Evolutionary conservation across 30 jellyfish, hydroid and myxozoan genomes (phyloP), one percentile per base, ranked within the genome.

Genomic region (Sanderia malayensis): DNA sequence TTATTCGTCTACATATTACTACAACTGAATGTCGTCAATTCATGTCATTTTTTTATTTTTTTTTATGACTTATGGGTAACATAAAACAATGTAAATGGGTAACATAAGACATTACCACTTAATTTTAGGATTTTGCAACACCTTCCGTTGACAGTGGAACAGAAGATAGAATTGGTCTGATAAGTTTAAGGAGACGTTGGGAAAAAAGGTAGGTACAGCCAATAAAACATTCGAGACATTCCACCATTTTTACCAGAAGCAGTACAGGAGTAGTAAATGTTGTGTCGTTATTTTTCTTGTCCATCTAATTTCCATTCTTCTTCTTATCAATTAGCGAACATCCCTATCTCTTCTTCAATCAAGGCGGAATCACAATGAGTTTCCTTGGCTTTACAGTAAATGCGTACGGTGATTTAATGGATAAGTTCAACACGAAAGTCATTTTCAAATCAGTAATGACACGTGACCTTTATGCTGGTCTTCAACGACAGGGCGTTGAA

Each of bases 41-140:
- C n/a, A n/a, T n/a, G n/a, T n/a, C n/a, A n/a, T n/a, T n/a, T n/a
- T n/a, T n/a, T n/a, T n/a, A n/a, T n/a, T n/a, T n/a, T n/a, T n/a
- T n/a, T n/a, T n/a, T n/a, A n/a, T n/a, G n/a, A n/a, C n/a, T n/a
- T n/a, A n/a, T n/a, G n/a, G n/a, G n/a, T n/a, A n/a, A n/a, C n/a
- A n/a, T n/a, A n/a, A n/a, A n/a, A n/a, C n/a, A n/a, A n/a, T n/a
- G n/a, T n/a, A n/a, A n/a, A n/a, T n/a, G n/a, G n/a, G n/a, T n/a
- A n/a, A n/a, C n/a, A n/a, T n/a, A n/a, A n/a, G n/a, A n/a, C n/a
- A n/a, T n/a, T n/a, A n/a, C n/a, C n/a, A n/a, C n/a, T n/a, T n/a
- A n/a, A n/a, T n/a, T n/a, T n/a, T 31, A 85, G 96, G 96, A 85
- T 32, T 85, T 85, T 57, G 73, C 96, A 29, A 85, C 92, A 15